Conservation (phyloP, 2,888 invertebrate species). For the Zaprionus obscuricornis region DNA sequence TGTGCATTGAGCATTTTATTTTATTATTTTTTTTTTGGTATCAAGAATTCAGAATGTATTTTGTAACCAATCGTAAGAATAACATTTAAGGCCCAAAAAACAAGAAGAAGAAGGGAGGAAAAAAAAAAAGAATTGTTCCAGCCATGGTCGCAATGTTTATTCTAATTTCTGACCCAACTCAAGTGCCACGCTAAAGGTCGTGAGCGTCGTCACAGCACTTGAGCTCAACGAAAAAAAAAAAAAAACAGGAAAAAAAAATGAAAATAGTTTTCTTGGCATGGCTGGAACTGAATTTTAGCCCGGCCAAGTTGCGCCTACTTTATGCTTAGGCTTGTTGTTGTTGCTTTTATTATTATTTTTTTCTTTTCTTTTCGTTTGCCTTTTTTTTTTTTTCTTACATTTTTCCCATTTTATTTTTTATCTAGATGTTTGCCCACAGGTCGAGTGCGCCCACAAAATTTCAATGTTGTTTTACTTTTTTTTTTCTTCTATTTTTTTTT, state of each 20-base stretch:
- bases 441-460: constrained; percentile 60
- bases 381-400: constrained; percentile 14
- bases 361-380: constrained; percentile 5
- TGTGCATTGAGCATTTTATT: background rate
- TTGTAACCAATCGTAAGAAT: constrained; percentile 78
- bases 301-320: constrained; percentile 33
- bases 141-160: constrained; percentile 63
- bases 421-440: constrained; percentile 57
- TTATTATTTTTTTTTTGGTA: no score
- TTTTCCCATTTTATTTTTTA: constrained; percentile 36
- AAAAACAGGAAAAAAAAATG: no score
- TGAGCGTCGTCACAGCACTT: constrained; percentile 73
- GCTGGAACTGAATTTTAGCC: no score
- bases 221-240: constrained; percentile 40
- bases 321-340: no score
- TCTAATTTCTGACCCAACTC: constrained; percentile 79
- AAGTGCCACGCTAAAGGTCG: constrained; percentile 71
- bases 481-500: constrained; percentile 23
- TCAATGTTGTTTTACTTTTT: constrained; percentile 12
- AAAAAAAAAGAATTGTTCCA: constrained; percentile 47
- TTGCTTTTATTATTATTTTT: no score
- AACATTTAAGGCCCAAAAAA: constrained; percentile 43
- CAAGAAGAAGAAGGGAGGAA: constrained; percentile 3
- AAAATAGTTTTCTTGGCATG: constrained; percentile 29
- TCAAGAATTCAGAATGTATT: constrained; percentile 45